Percentiles rank a stretch among this genome's conserved stretches.
phyloP scores from a whole-genome alignment of 1,140 invertebrate genomes.

The Drosophila truncata region DNA sequence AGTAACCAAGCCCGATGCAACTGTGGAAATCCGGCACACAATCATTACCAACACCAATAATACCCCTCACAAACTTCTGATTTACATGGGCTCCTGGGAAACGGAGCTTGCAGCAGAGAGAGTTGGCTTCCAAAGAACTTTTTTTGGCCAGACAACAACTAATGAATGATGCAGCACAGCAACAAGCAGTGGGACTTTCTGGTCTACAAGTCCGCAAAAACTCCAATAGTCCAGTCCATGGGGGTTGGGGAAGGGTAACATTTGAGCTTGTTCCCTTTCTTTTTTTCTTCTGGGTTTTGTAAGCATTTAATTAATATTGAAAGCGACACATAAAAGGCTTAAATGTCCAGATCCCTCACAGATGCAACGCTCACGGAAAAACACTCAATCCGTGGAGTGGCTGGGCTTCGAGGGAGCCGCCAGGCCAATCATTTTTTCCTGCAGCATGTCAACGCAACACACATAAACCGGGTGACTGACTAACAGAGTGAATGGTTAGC shows the following conservation, averaged over 20 bases:
- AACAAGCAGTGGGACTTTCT: constrained; percentile 26
- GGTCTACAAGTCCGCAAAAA: constrained; percentile 21
- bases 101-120: not conserved
- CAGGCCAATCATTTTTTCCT: constrained; percentile 64
- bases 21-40: constrained; percentile 17
- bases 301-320: constrained; percentile 73
- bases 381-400: constrained; percentile 38
- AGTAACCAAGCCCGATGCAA: not conserved
- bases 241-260: not conserved
- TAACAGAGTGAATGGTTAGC: constrained; percentile 29
- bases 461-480: constrained; percentile 35
- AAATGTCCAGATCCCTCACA: constrained; percentile 60
- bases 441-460: constrained; percentile 50
- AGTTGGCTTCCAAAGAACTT: constrained; percentile 37
- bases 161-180: constrained; percentile 53
- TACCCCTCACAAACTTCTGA: constrained; percentile 9
- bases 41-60: constrained; percentile 21
- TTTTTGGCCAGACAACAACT: constrained; percentile 49
- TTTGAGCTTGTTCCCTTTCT: constrained; percentile 8
- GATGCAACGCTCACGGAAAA: constrained; percentile 4
- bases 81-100: constrained; percentile 20
- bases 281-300: constrained; percentile 31
- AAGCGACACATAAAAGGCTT: constrained; percentile 61
- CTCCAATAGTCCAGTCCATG: not conserved
- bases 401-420: constrained; percentile 19